Base-by-base conservation (phyloP, 1,140 invertebrate species). In the Saccostrea echinata region DNA sequence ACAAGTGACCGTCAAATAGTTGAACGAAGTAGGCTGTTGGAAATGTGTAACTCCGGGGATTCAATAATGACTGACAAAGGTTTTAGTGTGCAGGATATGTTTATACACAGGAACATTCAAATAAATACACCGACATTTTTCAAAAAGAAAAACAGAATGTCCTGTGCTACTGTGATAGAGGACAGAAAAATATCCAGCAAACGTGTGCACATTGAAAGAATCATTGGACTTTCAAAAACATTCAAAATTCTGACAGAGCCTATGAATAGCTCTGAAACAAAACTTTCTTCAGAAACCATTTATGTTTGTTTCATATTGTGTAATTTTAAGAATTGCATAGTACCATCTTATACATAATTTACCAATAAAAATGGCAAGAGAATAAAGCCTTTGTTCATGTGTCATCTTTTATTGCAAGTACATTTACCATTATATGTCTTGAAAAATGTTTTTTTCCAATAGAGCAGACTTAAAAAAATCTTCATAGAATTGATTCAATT, bases 121-220 rank as follows among this genome's bases (percentile, higher is more conserved):
- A 68, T 91, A 2, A n/a, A 91, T 55, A 90, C 91, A 16, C 91
- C 90, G 52, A 89, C 88, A 85, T 91, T 92, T 61, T 91, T 91
- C 51, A 88, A 84, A 71, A 91, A 90, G 33, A 90, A 91, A 86
- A 91, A n/a, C n/a, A n/a, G n/a, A n/a, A n/a, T n/a, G n/a, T n/a
- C n/a, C n/a, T n/a, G n/a, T n/a, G n/a, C n/a, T n/a, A n/a, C n/a
- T n/a, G n/a, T n/a, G n/a, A n/a, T n/a, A n/a, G n/a, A n/a, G n/a
- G n/a, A n/a, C n/a, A n/a, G n/a, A n/a, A n/a, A n/a, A n/a, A n/a
- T n/a, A n/a, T n/a, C n/a, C n/a, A n/a, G n/a, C n/a, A n/a, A n/a
- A n/a, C n/a, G n/a, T n/a, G n/a, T n/a, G n/a, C n/a, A n/a, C n/a
- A n/a, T n/a, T n/a, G n/a, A n/a, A 91, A 80, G 80, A 84, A 82